Base-by-base conservation (phyloP, 2,797 vertebrate genomes). In the Triplophysa yarkandensis region DNA sequence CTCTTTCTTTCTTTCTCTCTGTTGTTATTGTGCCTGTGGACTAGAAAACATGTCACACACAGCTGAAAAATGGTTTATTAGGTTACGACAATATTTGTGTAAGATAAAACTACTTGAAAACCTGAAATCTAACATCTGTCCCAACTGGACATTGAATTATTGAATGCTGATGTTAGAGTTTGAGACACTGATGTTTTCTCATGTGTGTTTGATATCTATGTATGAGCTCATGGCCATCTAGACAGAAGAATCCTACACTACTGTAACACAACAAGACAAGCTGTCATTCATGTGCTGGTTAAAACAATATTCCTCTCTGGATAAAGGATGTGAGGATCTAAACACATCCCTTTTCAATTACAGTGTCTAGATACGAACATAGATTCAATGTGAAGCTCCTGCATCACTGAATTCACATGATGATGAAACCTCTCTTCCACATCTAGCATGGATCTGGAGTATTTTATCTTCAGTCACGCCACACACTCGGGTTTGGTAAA, bases 271-370 rank as follows among this genome's bases (percentile, higher is more conserved):
- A 52, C 61, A 60, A 79, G 41, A 11, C 57, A 78, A 71, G 58
- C 73, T 77, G 80, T 82, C 77, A 83, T 80, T 32, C n/a, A 13
- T 67, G 61, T 78, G 77, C 79, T 71, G 81, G 83, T 83, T 81
- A 74, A 60, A 54, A 55, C 73, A 52, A 70, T 71, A 25, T 66
- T 80, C 82, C 66, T 74, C 43, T 21, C 60, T 74, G 78, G 76
- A 74, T 80, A 80, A 76, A 61, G 71, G 67, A 72, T 61, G 74
- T 69, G 50, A 61, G 58, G 80, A 80, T 83, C 71, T 65, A 50
- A 71, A 74, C 55, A 55, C 73, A 28, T 77, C 75, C 30, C 27
- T 60, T 84, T 83, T 83, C 76, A 81, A 71, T 74, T 55, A 67
- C 62, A 73, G 62, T 25, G 79, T 81, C 78, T 80, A 80, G 79